Conservation (phyloP, 35 echinoderm and acorn worm species). For the Acanthaster planci region DNA sequence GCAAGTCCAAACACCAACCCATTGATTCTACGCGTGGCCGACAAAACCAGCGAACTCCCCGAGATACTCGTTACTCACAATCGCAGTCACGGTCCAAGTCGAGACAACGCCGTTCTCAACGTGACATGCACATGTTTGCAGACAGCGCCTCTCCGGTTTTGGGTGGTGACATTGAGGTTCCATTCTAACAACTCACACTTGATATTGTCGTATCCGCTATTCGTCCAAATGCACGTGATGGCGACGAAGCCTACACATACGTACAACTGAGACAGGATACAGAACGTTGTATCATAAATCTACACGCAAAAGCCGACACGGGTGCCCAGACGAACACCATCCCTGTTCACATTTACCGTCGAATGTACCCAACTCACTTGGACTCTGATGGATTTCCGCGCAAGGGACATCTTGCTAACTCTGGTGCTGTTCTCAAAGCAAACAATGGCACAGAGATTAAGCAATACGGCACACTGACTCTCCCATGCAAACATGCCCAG, state of each 20-base stretch:
- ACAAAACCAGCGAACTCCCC: too few relatives aligned
- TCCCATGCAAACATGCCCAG: conserved; percentile 5
- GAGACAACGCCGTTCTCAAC: background rate
- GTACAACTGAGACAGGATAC: background rate
- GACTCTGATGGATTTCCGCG: background rate
- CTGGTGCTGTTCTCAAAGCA: background rate
- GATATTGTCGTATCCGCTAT: too few relatives aligned
- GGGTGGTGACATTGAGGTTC: too few relatives aligned
- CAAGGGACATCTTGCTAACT: background rate
- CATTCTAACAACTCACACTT: too few relatives aligned
- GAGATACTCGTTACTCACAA: too few relatives aligned
- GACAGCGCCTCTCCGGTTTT: background rate
- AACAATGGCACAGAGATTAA: conserved; percentile 28
- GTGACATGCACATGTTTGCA: background rate
- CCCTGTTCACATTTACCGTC: conserved; percentile 14
- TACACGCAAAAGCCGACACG: conserved; percentile 6
- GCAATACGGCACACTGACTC: background rate
- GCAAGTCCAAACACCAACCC: too few relatives aligned
- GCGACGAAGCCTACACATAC: background rate
- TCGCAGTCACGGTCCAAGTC: too few relatives aligned
- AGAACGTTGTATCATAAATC: background rate
- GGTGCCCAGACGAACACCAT: conserved; percentile 15
- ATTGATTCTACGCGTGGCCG: too few relatives aligned
- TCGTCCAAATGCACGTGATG: too few relatives aligned
- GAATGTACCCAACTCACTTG: conserved; percentile 39